Base-by-base conservation (phyloP, 2,797 vertebrate species). In the Chrosomus eos region DNA sequence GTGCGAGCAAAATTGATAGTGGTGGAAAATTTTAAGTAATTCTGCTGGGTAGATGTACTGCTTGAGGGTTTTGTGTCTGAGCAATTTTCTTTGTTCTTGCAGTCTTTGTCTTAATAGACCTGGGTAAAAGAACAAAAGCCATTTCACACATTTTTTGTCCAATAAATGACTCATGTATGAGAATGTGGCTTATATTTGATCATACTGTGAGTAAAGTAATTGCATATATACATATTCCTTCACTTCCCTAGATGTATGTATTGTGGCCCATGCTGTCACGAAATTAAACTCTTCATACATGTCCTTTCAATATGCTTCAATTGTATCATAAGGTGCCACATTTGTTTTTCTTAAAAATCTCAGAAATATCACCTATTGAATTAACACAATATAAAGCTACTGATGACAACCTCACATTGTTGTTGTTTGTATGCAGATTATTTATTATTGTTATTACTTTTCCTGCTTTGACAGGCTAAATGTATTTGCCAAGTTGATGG, bases 21-120 rank as follows among this genome's bases (percentile, higher is more conserved):
- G 40, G 8, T 31, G 21, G 21, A 18, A 58, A 23, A 36, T n/a
- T 18, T 2, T 2, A 38, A 26, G 21, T 60, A 18, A 10, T 26
- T 26, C 14, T 38, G 7, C 74, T 76, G 21, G 28, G 13, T 58
- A 36, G 18, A 38, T 60, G 14, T 40, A 1, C 55, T 43, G 75
- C 10, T 64, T 66, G 33, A 43, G 10, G 71, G 2, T 80, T 26
- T 36, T 11, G 58, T 5, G 1, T 11, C 40, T 11, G 43, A 26
- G 26, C 66, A 16, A 14, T 26, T 58, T 48, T 51, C 53, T 85
- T 86, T 88, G 74, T 68, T 90, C 75, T 66, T 71, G 18, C 91
- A 96, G 95, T 96, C 74, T 96, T 96, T 89, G 94, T 96, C 86
- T 96, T 96, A 87, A 96, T 95, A 90, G 96, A 94, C 84, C 90